Evolutionary conservation across 2,113 vertebrate genomes (phyloP).

Genomic region (Vicugna pacos): DNA sequence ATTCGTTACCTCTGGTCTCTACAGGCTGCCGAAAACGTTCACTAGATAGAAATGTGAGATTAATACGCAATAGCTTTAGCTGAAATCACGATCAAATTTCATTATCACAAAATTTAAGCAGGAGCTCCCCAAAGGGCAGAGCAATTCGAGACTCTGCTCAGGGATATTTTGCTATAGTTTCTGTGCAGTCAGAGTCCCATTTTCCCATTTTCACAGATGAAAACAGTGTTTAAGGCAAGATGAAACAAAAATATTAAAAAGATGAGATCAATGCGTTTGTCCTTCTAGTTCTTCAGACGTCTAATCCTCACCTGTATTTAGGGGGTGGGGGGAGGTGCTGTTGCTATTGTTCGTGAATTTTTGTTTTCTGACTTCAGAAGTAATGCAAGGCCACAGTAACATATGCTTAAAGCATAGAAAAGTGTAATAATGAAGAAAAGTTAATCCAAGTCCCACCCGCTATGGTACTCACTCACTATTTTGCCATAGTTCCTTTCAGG

Average conservation of each 20-base stretch:
- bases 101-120: slow-evolving; percentile 14
- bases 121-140: slow-evolving; percentile 33
- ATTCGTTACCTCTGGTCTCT: background rate
- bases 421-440: background rate
- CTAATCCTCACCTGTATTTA: background rate
- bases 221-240: slow-evolving; percentile 1
- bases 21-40: background rate
- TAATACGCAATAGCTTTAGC: background rate
- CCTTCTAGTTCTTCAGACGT: background rate
- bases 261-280: background rate
- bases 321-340: background rate
- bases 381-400: background rate
- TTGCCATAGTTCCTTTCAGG: background rate
- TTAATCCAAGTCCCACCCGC: background rate
- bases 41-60: background rate
- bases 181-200: slow-evolving; percentile 5
- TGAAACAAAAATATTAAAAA: slow-evolving; percentile 54
- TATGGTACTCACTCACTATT: background rate
- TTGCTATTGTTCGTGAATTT: background rate
- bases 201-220: background rate
- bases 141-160: background rate
- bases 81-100: slow-evolving; percentile 49
- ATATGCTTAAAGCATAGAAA: background rate
- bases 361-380: background rate
- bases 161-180: background rate